phyloP scores from a whole-genome alignment of 92 coral and sea anemone genomes.

The Ricordea florida region DNA sequence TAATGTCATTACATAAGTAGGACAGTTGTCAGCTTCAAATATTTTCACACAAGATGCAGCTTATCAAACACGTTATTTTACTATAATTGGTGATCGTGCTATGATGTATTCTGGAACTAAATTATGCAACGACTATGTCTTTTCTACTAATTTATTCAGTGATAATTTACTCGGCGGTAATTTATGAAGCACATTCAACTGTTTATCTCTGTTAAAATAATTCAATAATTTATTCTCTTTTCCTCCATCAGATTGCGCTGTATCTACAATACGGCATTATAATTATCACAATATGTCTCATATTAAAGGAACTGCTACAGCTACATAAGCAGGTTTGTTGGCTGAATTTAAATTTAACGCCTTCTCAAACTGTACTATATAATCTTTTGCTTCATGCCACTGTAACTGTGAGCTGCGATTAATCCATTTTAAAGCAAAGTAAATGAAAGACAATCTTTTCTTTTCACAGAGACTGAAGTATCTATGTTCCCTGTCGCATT shows the following conservation, averaged over 20 bases:
- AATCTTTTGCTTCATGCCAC: background rate
- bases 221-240: background rate
- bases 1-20: too few relatives aligned
- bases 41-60: too few relatives aligned
- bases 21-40: too few relatives aligned
- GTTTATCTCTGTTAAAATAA: too few relatives aligned
- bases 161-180: too few relatives aligned
- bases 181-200: too few relatives aligned
- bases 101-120: too few relatives aligned
- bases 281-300: background rate
- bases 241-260: background rate
- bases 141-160: too few relatives aligned
- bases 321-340: constrained; percentile 40
- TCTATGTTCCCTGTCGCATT: constrained; percentile 46
- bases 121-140: too few relatives aligned
- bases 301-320: constrained; percentile 49
- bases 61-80: too few relatives aligned
- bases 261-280: constrained; percentile 12
- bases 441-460: background rate
- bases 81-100: too few relatives aligned
- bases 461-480: constrained; percentile 32
- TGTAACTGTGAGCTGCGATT: background rate
- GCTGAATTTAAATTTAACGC: background rate
- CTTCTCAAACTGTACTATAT: background rate
- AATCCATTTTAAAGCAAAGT: background rate